phyloP scores from a whole-genome alignment of 2,888 invertebrate species.

The Acrobeloides nanus region DNA sequence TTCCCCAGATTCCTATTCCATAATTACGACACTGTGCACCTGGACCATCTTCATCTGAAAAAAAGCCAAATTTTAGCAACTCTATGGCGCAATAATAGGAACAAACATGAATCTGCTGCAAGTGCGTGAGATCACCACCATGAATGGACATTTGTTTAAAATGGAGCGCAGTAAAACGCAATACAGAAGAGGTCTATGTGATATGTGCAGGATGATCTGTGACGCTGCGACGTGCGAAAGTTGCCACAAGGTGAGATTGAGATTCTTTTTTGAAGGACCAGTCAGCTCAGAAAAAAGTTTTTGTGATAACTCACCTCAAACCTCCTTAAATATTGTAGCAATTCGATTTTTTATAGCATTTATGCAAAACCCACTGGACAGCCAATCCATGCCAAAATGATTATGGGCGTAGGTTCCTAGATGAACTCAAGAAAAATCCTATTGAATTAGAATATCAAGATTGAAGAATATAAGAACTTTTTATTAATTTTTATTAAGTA shows the following conservation, averaged over 20 bases:
- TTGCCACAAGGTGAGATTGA: slow-evolving; percentile 37
- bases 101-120: slow-evolving; percentile 40
- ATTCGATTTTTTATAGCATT: too few relatives aligned
- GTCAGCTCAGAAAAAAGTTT: too few relatives aligned
- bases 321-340: too few relatives aligned
- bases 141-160: slow-evolving; percentile 32
- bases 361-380: slow-evolving; percentile 33
- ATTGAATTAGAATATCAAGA: slow-evolving; percentile 36
- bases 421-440: slow-evolving; percentile 32
- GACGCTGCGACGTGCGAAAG: slow-evolving; percentile 37
- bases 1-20: too few relatives aligned
- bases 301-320: too few relatives aligned
- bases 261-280: too few relatives aligned
- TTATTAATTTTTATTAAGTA: too few relatives aligned
- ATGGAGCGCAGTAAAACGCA: slow-evolving; percentile 27
- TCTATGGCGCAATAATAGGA: slow-evolving; percentile 45
- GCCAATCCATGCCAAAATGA: slow-evolving; percentile 30
- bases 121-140: slow-evolving; percentile 13
- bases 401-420: slow-evolving; percentile 30
- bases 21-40: too few relatives aligned
- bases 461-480: too few relatives aligned
- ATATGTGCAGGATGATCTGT: slow-evolving; percentile 30
- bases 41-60: neutral
- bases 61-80: slow-evolving; percentile 12
- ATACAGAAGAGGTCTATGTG: slow-evolving; percentile 36